These are phyloP conservation scores for Pyrrhia umbra DNA, from an alignment of 2,888 invertebrate genomes.

Conservation along the genomic window DNA sequence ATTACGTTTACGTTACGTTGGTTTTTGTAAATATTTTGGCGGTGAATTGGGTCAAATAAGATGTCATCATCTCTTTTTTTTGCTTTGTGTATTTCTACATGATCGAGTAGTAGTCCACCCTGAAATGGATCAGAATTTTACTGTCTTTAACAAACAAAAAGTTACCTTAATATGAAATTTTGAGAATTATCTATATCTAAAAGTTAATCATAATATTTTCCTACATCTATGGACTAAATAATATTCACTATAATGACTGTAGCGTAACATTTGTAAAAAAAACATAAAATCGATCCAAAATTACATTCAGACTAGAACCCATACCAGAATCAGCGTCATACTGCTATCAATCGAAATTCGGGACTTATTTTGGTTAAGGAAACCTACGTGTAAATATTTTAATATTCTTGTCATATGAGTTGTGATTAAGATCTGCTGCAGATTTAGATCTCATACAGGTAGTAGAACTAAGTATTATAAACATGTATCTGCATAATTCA, in stretches of 20 bases:
- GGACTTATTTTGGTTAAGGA: conserved; percentile 15
- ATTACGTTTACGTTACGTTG: conserved; percentile 8
- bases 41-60: conserved; percentile 7
- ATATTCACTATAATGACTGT: too few species aligned
- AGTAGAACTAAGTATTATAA: background rate
- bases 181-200: too few species aligned
- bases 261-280: too few species aligned
- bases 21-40: conserved; percentile 17
- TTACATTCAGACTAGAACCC: too few species aligned
- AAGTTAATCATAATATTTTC: too few species aligned
- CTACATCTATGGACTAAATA: too few species aligned
- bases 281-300: too few species aligned
- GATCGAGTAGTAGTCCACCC: too few species aligned
- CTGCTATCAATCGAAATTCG: background rate
- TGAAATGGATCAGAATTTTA: too few species aligned
- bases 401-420: conserved; percentile 25
- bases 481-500: conserved; percentile 9
- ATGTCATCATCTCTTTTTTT: background rate
- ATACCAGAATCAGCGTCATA: too few species aligned
- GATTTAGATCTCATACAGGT: conserved; percentile 13
- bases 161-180: too few species aligned
- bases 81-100: background rate
- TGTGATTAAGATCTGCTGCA: conserved; percentile 4
- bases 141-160: too few species aligned
- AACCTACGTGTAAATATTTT: conserved; percentile 11